Conservation (phyloP, 2,888 invertebrate genomes). For the Stegophylla sp. region DNA sequence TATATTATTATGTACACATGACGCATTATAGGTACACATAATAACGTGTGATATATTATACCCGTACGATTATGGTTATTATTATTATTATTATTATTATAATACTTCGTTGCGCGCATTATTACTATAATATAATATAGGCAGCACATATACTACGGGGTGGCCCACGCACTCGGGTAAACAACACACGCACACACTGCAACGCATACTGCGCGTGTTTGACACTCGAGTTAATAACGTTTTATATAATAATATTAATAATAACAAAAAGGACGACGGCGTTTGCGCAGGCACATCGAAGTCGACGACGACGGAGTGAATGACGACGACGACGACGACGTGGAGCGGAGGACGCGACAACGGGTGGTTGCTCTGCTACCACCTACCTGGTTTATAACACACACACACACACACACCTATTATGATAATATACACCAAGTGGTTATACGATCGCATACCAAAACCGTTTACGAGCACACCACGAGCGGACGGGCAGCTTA, state of each 20-base stretch:
- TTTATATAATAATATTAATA: neutral
- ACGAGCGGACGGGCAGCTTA: conserved; percentile 7
- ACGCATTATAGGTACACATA: too few species aligned
- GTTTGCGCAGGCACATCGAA: neutral
- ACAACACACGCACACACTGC: too few species aligned
- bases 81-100: too few species aligned
- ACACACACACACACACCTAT: neutral
- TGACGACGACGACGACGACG: too few species aligned
- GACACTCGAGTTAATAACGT: neutral
- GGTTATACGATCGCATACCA: neutral
- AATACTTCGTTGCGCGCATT: neutral
- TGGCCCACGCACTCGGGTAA: conserved; percentile 16
- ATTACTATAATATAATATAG: neutral
- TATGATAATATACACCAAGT: conserved; percentile 7
- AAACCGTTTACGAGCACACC: neutral
- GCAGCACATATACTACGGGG: neutral
- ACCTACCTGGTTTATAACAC: neutral
- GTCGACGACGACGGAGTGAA: neutral
- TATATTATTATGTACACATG: too few species aligned
- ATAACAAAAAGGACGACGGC: neutral
- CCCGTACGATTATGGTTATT: too few species aligned
- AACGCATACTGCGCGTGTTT: neutral
- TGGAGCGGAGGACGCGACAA: conserved; percentile 19
- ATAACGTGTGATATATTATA: too few species aligned
- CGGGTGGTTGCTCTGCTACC: neutral